A percentile compares a stretch with the other conserved stretches of the same genome.
These are phyloP conservation scores for Nezara viridula DNA, from an alignment of 2,888 invertebrate genomes.

Conservation along the genomic window DNA sequence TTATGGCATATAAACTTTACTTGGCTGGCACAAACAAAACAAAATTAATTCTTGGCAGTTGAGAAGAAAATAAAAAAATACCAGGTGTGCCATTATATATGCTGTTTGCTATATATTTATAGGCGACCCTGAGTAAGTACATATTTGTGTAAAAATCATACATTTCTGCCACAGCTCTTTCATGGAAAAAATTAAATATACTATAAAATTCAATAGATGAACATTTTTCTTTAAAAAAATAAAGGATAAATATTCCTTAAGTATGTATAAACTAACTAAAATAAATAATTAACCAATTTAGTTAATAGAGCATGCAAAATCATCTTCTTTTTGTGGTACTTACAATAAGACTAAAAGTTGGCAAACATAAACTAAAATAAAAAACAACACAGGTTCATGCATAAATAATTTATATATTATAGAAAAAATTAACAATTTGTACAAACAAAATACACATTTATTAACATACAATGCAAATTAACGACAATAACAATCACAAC, in stretches of 20 bases:
- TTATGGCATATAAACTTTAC: too few relatives aligned
- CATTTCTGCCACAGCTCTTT: too few relatives aligned
- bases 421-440: conserved; percentile 45
- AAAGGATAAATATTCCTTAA: background rate
- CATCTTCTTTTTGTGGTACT: background rate
- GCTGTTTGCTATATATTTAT: too few relatives aligned
- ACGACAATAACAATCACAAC: conserved; percentile 12
- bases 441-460: conserved; percentile 25
- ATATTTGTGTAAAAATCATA: background rate
- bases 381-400: conserved; percentile 20
- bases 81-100: too few relatives aligned
- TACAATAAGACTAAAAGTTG: background rate
- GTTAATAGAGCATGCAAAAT: background rate
- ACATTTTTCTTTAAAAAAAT: background rate
- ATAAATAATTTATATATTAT: conserved; percentile 49
- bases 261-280: background rate
- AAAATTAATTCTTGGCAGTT: too few relatives aligned
- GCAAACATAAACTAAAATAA: background rate
- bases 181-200: background rate
- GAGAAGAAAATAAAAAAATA: too few relatives aligned
- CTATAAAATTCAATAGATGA: background rate
- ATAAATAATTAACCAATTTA: background rate
- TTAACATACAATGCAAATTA: conserved; percentile 18
- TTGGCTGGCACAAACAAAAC: too few relatives aligned
- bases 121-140: background rate